Conservation (phyloP, 2,888 invertebrate genomes). For the Schrankia costaestrigalis region DNA sequence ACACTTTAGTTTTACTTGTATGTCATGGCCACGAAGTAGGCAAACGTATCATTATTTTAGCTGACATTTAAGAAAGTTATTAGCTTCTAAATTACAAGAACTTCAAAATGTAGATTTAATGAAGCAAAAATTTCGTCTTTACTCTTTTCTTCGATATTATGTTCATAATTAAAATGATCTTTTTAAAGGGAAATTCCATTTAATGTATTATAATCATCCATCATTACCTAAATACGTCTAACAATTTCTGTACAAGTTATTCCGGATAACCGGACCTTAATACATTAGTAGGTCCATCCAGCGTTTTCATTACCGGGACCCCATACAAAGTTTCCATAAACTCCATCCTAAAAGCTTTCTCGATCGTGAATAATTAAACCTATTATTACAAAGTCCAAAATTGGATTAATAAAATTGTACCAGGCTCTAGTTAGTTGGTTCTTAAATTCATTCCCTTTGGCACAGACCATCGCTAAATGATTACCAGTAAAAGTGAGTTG, state of each 20-base stretch:
- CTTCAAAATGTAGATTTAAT: too few species aligned
- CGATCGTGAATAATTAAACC: constrained; percentile 69
- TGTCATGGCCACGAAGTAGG: too few species aligned
- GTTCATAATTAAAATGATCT: constrained; percentile 5
- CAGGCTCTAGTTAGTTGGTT: constrained; percentile 37
- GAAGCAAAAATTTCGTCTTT: too few species aligned
- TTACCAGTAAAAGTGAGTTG: constrained; percentile 19
- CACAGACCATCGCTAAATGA: constrained; percentile 20
- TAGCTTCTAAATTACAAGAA: too few species aligned
- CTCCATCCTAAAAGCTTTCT: constrained; percentile 59
- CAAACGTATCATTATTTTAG: too few species aligned
- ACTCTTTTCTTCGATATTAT: neutral
- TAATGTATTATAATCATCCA: constrained; percentile 36
- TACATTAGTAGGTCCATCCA: constrained; percentile 35
- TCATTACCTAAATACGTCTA: constrained; percentile 39
- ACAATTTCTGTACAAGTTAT: constrained; percentile 30
- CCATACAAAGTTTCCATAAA: constrained; percentile 57
- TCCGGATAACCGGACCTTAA: constrained; percentile 32
- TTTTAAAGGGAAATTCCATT: constrained; percentile 7
- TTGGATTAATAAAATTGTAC: constrained; percentile 61
- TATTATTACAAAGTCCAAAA: constrained; percentile 61
- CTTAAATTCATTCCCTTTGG: constrained; percentile 36
- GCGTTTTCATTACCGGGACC: constrained; percentile 58
- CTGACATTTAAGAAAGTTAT: too few species aligned
- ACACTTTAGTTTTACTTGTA: too few species aligned